phyloP scores from a whole-genome alignment of 2,113 vertebrate genomes.

The Podarcis muralis region DNA sequence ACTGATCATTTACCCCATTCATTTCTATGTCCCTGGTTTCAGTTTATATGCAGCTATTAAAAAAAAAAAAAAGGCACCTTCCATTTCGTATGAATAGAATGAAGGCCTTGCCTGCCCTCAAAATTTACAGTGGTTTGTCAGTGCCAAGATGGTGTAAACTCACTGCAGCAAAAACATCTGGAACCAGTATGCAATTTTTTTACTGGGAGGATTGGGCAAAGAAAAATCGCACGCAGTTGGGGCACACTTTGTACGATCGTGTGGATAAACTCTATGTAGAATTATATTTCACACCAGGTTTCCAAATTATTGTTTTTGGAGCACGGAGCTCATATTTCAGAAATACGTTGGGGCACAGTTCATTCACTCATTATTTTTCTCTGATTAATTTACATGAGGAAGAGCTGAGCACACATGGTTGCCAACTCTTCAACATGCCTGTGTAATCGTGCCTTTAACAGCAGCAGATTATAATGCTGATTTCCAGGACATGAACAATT shows the following conservation, averaged over 20 bases:
- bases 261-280: not conserved
- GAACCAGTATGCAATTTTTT: slow-evolving; percentile 4
- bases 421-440: not conserved
- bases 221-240: not conserved
- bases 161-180: not conserved
- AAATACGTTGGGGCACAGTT: not conserved
- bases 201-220: not conserved
- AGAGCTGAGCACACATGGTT: not conserved
- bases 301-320: not conserved
- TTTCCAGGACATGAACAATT: not conserved
- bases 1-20: slow-evolving; percentile 37
- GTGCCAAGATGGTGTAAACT: slow-evolving; percentile 1
- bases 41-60: not conserved
- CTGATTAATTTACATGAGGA: not conserved
- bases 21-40: slow-evolving; percentile 26
- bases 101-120: not conserved
- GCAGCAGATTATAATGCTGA: not conserved
- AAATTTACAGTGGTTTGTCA: not conserved
- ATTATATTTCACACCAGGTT: not conserved
- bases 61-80: not conserved
- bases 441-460: not conserved
- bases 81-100: not conserved
- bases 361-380: not conserved
- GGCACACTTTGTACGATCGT: not conserved
- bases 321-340: not conserved